Evolutionary conservation across 1,140 invertebrate genomes (phyloP).

Genomic region (Vanessa tameamea): DNA sequence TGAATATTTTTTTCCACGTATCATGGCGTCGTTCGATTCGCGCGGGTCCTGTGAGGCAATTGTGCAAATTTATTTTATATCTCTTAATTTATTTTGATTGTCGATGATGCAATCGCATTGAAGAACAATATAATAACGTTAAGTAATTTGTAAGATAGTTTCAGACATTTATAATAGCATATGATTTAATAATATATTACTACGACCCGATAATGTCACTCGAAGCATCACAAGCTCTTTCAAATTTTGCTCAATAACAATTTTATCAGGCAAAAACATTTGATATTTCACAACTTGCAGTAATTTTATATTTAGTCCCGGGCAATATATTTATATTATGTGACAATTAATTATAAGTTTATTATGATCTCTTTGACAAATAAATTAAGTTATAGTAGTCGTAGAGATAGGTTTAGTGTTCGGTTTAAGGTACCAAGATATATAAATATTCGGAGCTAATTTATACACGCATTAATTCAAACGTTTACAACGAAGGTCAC

Average conservation of each 20-base stretch:
- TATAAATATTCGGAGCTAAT: slow-evolving; percentile 24
- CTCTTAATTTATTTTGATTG: slow-evolving; percentile 73
- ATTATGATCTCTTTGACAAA: slow-evolving; percentile 78
- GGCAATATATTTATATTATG: slow-evolving; percentile 58
- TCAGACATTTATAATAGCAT: slow-evolving; percentile 54
- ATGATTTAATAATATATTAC: slow-evolving; percentile 55
- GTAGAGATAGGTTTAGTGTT: slow-evolving; percentile 46
- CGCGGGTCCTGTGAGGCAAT: slow-evolving; percentile 43
- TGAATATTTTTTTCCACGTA: slow-evolving; percentile 18
- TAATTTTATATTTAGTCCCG: slow-evolving; percentile 24
- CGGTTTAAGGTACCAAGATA: slow-evolving; percentile 21
- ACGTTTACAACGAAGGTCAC: slow-evolving; percentile 42
- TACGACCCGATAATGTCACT: slow-evolving; percentile 46
- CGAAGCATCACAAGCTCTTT: slow-evolving; percentile 52
- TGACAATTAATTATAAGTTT: slow-evolving; percentile 76
- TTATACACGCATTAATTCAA: slow-evolving; percentile 24
- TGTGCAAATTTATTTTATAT: slow-evolving; percentile 73
- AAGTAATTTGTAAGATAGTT: slow-evolving; percentile 76
- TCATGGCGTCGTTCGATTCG: slow-evolving; percentile 43
- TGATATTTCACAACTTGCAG: slow-evolving; percentile 13
- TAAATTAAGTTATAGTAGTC: slow-evolving; percentile 73
- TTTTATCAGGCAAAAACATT: not conserved
- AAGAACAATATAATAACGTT: slow-evolving; percentile 74
- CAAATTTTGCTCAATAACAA: slow-evolving; percentile 51
- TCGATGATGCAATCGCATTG: slow-evolving; percentile 44